Evolutionary conservation across 2,797 vertebrate genomes (phyloP).

Genomic region (Pristis pectinata): DNA sequence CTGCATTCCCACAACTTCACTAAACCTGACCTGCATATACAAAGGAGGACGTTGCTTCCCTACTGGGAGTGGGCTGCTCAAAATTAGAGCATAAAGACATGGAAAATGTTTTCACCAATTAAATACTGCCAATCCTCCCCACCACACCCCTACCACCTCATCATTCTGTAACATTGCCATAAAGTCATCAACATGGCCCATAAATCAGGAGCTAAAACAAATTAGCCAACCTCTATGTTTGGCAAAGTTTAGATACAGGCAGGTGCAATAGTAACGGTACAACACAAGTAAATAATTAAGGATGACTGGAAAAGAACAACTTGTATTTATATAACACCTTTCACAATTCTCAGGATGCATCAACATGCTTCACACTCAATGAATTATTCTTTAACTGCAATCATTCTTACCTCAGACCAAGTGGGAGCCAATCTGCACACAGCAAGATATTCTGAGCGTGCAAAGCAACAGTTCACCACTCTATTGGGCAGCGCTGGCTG

Average conservation of each 20-base stretch:
- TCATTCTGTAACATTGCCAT: not conserved
- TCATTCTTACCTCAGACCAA: not conserved
- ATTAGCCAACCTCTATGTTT: not conserved
- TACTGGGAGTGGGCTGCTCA: too few relatives aligned
- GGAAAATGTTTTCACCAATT: too few relatives aligned
- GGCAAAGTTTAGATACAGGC: not conserved
- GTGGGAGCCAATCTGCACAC: not conserved
- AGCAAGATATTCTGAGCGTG: not conserved
- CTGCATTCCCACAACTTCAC: too few relatives aligned
- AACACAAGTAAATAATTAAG: not conserved
- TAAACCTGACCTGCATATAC: too few relatives aligned
- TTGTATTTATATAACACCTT: slow-evolving; percentile 16
- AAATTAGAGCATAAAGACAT: too few relatives aligned
- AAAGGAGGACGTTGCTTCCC: too few relatives aligned
- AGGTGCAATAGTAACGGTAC: not conserved
- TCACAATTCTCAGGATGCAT: not conserved
- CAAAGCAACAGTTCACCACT: not conserved
- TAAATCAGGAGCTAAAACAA: not conserved
- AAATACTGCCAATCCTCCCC: too few relatives aligned
- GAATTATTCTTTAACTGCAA: not conserved
- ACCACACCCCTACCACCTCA: too few relatives aligned
- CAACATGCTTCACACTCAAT: slow-evolving; percentile 14
- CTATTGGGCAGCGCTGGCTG: not conserved
- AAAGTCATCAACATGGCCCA: not conserved
- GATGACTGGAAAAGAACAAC: not conserved